A percentile compares a stretch with the other conserved stretches of the same genome.
Evolutionary conservation across 2,113 vertebrate genomes (phyloP).

Genomic region (Pardalotus punctatus): DNA sequence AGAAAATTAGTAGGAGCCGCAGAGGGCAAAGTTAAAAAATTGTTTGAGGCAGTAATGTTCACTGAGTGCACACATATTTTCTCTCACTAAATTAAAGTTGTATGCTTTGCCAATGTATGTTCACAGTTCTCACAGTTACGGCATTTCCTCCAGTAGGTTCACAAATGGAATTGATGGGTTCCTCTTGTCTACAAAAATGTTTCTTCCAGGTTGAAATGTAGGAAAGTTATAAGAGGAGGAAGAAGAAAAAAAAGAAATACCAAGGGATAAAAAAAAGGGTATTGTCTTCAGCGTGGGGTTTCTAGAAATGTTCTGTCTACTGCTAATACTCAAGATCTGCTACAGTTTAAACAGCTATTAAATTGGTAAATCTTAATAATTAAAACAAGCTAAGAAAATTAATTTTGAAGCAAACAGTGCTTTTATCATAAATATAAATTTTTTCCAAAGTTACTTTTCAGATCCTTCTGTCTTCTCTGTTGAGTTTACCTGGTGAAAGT

Average conservation of each 20-base stretch:
- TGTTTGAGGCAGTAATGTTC: background rate
- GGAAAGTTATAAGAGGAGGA: background rate
- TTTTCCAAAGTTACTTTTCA: background rate
- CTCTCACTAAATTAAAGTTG: background rate
- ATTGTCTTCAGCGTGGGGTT: accelerated
- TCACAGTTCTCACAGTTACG: background rate
- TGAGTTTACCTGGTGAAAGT: background rate
- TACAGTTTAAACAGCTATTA: background rate
- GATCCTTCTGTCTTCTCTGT: background rate
- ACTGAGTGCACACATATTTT: background rate
- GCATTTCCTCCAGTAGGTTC: background rate
- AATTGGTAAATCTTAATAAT: background rate
- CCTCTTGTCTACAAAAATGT: background rate
- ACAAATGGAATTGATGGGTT: background rate
- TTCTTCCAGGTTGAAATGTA: background rate
- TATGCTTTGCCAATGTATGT: background rate
- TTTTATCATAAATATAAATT: background rate
- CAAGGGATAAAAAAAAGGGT: background rate
- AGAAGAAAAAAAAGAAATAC: background rate
- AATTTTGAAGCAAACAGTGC: background rate
- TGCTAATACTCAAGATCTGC: background rate
- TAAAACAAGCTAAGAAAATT: background rate
- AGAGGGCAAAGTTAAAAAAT: background rate
- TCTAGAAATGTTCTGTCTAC: background rate
- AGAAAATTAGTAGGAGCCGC: background rate